A percentile compares a stretch with the other conserved stretches of the same genome.
Evolutionary conservation across 2,113 vertebrate species (phyloP).

Genomic region (Ginglymostoma cirratum): DNA sequence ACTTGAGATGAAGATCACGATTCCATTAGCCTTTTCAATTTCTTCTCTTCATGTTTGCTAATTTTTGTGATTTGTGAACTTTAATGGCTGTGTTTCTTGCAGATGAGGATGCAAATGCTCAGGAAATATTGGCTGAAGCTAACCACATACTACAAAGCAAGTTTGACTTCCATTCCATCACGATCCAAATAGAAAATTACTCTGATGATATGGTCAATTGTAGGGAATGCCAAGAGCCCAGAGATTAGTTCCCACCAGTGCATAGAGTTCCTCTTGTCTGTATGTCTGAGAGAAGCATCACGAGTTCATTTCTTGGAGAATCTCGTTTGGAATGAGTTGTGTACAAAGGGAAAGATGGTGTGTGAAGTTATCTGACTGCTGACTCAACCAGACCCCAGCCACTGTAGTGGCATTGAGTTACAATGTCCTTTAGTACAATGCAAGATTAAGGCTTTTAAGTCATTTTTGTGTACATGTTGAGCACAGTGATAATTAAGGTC

Average conservation of each 20-base stretch:
- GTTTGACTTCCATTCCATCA: conserved; percentile 65
- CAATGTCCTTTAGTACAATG: neutral
- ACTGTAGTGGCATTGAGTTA: neutral
- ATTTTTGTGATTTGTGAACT: neutral
- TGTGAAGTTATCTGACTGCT: neutral
- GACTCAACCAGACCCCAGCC: neutral
- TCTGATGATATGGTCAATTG: conserved; percentile 70
- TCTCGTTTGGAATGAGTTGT: neutral
- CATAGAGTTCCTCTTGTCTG: neutral
- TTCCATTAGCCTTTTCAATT: neutral
- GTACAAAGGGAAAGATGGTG: neutral
- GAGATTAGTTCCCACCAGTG: conserved; percentile 47
- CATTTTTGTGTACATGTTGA: neutral
- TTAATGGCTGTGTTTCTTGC: neutral
- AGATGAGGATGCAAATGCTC: conserved; percentile 55
- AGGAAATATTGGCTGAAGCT: conserved; percentile 62
- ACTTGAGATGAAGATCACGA: neutral
- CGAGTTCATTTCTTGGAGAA: neutral
- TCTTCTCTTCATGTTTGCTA: neutral
- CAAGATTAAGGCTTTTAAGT: neutral
- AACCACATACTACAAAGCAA: conserved; percentile 53
- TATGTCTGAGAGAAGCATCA: neutral
- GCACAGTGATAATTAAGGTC: neutral
- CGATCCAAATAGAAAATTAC: conserved; percentile 71
- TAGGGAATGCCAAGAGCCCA: conserved; percentile 57